phyloP scores from a whole-genome alignment of 2,113 vertebrate species.

The Monarcha castaneiventris region DNA sequence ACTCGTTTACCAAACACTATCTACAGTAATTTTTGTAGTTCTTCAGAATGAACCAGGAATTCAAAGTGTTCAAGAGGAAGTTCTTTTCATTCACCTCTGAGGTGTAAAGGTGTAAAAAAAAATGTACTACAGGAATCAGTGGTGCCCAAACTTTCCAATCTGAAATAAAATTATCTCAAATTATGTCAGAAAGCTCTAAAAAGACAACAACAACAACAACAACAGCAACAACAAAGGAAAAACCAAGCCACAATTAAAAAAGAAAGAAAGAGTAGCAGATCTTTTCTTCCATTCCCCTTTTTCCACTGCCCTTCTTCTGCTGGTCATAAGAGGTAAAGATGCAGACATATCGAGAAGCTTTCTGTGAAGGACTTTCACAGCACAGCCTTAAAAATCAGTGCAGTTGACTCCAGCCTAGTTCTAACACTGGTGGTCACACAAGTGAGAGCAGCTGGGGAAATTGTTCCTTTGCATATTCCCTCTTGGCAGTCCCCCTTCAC shows the following conservation, averaged over 20 bases:
- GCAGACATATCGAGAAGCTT: neutral
- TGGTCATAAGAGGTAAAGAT: neutral
- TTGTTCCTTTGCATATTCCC: neutral
- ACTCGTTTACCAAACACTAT: neutral
- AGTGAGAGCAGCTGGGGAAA: neutral
- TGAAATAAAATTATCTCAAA: neutral
- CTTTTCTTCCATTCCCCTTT: neutral
- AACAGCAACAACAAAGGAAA: neutral
- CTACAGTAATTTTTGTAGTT: neutral
- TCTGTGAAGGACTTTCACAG: neutral
- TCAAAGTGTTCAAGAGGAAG: neutral
- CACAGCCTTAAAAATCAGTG: neutral
- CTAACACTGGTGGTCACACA: neutral
- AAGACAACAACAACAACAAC: neutral
- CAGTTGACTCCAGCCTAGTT: neutral
- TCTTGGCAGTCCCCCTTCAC: neutral
- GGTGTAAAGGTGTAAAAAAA: neutral
- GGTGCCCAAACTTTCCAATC: neutral
- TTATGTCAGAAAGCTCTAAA: neutral
- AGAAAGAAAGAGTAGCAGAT: neutral
- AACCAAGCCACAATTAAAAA: neutral
- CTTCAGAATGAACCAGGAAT: neutral
- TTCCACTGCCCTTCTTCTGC: neutral
- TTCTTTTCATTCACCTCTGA: neutral
- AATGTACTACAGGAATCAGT: neutral